These are phyloP conservation scores for Campylomormyrus tamandua DNA, from an alignment of 2,113 vertebrate species.

Conservation along the genomic window DNA sequence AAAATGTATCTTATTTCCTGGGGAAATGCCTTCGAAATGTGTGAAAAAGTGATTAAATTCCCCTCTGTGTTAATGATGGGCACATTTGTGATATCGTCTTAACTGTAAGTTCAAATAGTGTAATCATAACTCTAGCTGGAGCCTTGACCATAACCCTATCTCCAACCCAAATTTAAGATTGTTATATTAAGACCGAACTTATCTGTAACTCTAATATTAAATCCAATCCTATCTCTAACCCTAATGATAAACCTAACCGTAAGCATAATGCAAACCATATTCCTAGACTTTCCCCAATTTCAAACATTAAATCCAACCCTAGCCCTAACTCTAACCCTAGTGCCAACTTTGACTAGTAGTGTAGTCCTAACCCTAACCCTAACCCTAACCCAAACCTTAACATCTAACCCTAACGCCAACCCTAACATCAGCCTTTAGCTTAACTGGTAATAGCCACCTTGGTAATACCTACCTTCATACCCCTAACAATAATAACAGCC, in stretches of 20 bases:
- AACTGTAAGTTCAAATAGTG: conserved; percentile 72
- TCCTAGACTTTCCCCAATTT: background rate
- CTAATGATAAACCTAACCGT: background rate
- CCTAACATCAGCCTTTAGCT: background rate
- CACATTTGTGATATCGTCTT: conserved; percentile 54
- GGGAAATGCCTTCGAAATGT: conserved; percentile 69
- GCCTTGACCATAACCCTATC: background rate
- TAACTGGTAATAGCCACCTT: background rate
- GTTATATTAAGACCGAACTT: background rate
- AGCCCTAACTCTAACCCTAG: background rate
- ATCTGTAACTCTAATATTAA: background rate
- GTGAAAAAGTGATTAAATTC: conserved; percentile 84
- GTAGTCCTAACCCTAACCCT: background rate
- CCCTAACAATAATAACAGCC: background rate
- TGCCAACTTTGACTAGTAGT: background rate
- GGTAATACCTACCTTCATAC: background rate
- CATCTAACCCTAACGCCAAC: background rate
- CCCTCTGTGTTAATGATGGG: conserved; percentile 86
- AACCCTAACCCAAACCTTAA: background rate
- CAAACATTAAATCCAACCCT: background rate
- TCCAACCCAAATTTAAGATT: background rate
- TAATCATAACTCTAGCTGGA: background rate
- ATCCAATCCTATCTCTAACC: background rate
- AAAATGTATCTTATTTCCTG: conserved; percentile 80
- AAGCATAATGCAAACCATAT: background rate